Conservation (phyloP, 2,797 vertebrate genomes). For the Gobionotothen gibberifrons region DNA sequence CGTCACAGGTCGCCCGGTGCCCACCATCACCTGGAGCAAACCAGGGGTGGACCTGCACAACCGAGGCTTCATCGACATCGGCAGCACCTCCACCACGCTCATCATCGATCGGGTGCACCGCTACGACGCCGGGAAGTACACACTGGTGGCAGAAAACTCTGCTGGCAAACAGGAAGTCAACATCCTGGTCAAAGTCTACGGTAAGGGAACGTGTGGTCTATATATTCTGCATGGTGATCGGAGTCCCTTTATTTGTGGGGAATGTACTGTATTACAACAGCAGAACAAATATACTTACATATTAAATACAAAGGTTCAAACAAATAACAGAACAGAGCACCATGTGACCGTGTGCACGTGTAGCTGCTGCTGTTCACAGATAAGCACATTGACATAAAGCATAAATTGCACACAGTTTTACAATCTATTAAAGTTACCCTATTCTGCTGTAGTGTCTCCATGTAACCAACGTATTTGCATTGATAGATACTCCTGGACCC, state of each 20-base stretch:
- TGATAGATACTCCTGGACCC: conserved; percentile 95
- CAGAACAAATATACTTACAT: too few relatives aligned
- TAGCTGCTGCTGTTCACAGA: too few relatives aligned
- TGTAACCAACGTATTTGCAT: conserved; percentile 24
- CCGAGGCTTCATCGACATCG: conserved; percentile 95
- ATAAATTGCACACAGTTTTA: too few relatives aligned
- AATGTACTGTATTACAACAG: too few relatives aligned
- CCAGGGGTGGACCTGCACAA: conserved; percentile 91
- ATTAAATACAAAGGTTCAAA: too few relatives aligned
- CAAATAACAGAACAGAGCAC: too few relatives aligned
- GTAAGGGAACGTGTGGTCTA: conserved; percentile 70
- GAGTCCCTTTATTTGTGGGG: too few relatives aligned
- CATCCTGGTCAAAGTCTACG: conserved; percentile 96
- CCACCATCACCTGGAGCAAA: conserved; percentile 94
- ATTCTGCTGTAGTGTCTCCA: too few relatives aligned
- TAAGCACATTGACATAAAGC: rapidly evolving
- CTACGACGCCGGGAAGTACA: conserved; percentile 97
- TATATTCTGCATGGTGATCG: too few relatives aligned
- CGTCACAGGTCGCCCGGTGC: conserved; percentile 92
- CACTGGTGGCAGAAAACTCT: conserved; percentile 94
- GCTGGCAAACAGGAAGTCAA: conserved; percentile 96
- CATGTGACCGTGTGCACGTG: too few relatives aligned
- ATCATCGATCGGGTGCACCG: conserved; percentile 97
- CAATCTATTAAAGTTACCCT: too few relatives aligned
- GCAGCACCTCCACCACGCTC: conserved; percentile 90